These are phyloP conservation scores for Andricus grossulariae DNA, from an alignment of 1,140 invertebrate genomes.

Conservation along the genomic window DNA sequence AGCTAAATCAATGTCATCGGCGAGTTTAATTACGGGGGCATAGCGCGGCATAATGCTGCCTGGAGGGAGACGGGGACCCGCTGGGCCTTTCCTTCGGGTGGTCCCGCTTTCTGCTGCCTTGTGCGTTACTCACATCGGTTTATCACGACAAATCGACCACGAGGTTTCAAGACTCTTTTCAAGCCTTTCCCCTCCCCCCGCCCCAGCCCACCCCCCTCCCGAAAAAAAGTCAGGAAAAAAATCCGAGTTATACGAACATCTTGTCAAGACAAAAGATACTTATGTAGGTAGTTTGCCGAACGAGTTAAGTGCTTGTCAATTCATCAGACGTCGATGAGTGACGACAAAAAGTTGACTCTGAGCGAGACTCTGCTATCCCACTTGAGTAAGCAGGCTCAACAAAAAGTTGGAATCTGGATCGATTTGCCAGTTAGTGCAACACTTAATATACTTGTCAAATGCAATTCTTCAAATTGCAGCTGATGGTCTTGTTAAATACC, in stretches of 20 bases:
- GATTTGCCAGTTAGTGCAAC: constrained; percentile 3
- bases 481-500: too few species aligned
- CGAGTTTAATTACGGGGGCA: constrained; percentile 63
- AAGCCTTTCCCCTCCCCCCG: too few species aligned
- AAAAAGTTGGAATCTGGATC: constrained; percentile 8
- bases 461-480: not conserved
- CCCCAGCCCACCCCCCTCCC: too few species aligned
- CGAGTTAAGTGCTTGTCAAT: not conserved
- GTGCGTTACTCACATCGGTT: constrained; percentile 1
- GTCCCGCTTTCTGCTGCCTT: constrained; percentile 43
- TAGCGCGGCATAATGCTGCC: constrained; percentile 37
- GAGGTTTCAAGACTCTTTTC: not conserved
- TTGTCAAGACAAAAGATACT: not conserved
- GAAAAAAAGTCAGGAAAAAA: not conserved
- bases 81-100: constrained; percentile 58
- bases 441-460: constrained; percentile 9
- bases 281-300: not conserved
- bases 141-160: constrained; percentile 25
- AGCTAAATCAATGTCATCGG: constrained; percentile 69
- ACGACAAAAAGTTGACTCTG: not conserved
- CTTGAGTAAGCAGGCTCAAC: not conserved
- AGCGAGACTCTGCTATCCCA: not conserved
- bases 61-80: constrained; percentile 46
- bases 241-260: not conserved
- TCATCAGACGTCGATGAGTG: constrained; percentile 3